phyloP scores from a whole-genome alignment of 37 sponge, comb jelly and placozoan genomes.

The Axinella damicornis region DNA sequence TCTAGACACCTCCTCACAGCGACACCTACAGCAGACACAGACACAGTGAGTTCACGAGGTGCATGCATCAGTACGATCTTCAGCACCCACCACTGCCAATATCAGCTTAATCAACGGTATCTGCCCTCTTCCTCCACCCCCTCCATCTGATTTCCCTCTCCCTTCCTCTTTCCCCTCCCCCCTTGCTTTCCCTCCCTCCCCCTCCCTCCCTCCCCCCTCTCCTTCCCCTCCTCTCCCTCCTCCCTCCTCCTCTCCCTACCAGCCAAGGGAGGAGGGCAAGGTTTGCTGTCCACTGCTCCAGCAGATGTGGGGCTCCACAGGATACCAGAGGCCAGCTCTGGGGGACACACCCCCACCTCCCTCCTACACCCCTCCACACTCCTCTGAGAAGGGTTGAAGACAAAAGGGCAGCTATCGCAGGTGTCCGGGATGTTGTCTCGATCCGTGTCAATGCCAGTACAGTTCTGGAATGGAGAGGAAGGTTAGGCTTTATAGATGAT shows the following conservation, averaged over 20 bases:
- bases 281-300: not conserved
- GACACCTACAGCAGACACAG: constrained; percentile 10
- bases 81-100: too few relatives aligned
- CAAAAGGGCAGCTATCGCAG: constrained; percentile 59
- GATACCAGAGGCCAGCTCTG: constrained; percentile 20
- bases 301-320: constrained; percentile 36
- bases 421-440: constrained; percentile 43
- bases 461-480: not conserved
- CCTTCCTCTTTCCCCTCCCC: too few relatives aligned
- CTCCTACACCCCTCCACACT: not conserved
- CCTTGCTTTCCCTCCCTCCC: too few relatives aligned
- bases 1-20: constrained; percentile 18
- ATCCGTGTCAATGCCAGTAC: constrained; percentile 34
- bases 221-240: too few relatives aligned
- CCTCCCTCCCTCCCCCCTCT: too few relatives aligned
- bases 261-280: constrained; percentile 33
- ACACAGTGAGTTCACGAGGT: not conserved
- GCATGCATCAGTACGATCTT: too few relatives aligned
- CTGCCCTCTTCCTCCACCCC: too few relatives aligned
- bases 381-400: constrained; percentile 59
- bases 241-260: not conserved
- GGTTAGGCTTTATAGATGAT: not conserved
- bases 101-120: too few relatives aligned
- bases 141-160: too few relatives aligned
- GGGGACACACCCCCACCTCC: constrained; percentile 23